Conservation (phyloP, 2,888 invertebrate genomes). For the Fragum fragum region DNA sequence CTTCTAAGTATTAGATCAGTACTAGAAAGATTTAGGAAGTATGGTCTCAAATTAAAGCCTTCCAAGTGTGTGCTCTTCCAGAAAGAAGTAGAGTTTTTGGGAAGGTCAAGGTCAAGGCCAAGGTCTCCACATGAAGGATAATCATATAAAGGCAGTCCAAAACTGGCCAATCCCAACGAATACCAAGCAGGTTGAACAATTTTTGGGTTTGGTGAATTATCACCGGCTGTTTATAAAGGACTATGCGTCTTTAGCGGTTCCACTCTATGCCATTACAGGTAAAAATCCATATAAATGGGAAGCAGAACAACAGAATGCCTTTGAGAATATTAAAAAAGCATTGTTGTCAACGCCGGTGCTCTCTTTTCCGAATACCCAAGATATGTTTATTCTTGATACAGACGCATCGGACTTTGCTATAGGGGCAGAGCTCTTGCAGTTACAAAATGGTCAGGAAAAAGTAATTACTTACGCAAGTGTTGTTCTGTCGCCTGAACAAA, state of each 20-base stretch:
- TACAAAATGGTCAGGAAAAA: neutral
- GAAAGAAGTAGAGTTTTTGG: neutral
- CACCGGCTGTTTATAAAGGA: neutral
- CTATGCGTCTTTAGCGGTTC: neutral
- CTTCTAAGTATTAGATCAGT: neutral
- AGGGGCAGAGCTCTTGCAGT: too few species aligned
- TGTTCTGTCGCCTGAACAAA: too few species aligned
- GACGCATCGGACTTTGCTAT: too few species aligned
- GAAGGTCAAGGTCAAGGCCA: neutral
- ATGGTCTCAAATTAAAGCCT: slow-evolving; percentile 10
- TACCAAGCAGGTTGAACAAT: slow-evolving; percentile 1
- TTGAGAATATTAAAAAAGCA: neutral
- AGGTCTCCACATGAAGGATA: neutral
- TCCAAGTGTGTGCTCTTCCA: slow-evolving; percentile 20
- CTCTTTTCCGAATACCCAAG: neutral
- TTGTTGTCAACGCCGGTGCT: slow-evolving; percentile 2
- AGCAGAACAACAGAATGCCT: neutral
- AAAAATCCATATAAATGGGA: neutral
- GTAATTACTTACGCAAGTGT: too few species aligned
- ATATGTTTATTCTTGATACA: neutral
- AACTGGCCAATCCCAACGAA: neutral
- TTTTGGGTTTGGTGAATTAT: neutral
- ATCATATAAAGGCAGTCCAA: neutral
- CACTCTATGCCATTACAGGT: neutral
- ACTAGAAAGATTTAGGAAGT: slow-evolving; percentile 10